Evolutionary conservation across 2,888 invertebrate genomes (phyloP), one percentile per base, ranked within the genome.

Genomic region (Drosophila antonietae): DNA sequence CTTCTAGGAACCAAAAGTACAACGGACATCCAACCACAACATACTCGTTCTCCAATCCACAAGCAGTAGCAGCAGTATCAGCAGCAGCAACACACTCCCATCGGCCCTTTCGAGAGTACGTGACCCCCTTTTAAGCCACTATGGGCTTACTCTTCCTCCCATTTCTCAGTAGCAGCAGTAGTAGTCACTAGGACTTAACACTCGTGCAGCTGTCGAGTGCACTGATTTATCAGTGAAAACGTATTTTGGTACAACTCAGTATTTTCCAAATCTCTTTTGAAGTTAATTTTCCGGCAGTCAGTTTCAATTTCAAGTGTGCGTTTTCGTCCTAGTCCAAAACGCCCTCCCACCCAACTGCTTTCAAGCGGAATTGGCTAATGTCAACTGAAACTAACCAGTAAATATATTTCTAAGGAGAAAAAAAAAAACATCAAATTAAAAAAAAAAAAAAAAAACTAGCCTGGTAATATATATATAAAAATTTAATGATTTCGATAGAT

Each of bases 271-370:
- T 81, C 83, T 76, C 78, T 71, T 75, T 75, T 83, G 83, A 77
- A 88, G 86, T 86, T 86, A 88, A 88, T 88, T 88, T 88, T 88
- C 88, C 88, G 83, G 79, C 84, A 88, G 88, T 83, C 86, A 81
- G 81, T 88, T 88, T 88, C 83, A 88, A 88, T 87, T 87, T 79
- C 68, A 70, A 81, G 74, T 72, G 72, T 61, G 68, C 71, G 58
- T 69, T 69, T 67, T 68, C 51, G 18, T 49, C 20, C 57, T 39
- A 7, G 53, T 35, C 49, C 52, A 28, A 28, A 41, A 14, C 31
- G 41, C 9, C 1, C 28, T 52, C 28, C 68, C 4, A 37, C 8
- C 52, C 46, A 28, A 55, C n/a, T 46, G 39, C 61, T 41, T 47
- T 61, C 73, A 66, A 58, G 44, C 64, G 53, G 33, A 51, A 66